A percentile compares a stretch with the other conserved stretches of the same genome.
Conservation (phyloP, 2,797 vertebrate genomes). For the Callimico goeldii region DNA sequence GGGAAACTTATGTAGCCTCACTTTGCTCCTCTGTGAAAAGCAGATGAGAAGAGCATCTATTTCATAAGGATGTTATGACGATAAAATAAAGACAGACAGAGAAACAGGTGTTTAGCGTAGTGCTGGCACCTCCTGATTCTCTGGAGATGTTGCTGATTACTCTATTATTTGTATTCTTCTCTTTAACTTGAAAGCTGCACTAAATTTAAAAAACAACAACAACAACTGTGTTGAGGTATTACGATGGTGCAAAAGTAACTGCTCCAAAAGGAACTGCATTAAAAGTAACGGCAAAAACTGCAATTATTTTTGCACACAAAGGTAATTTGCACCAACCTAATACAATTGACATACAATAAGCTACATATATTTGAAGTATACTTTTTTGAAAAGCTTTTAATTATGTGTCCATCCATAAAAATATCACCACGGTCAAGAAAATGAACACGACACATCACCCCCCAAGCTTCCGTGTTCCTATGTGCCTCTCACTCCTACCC, state of each 20-base stretch:
- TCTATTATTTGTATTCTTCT: background rate
- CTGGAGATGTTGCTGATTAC: background rate
- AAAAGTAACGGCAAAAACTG: background rate
- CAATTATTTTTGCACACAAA: background rate
- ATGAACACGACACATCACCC: background rate
- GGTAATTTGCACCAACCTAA: background rate
- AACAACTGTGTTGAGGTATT: background rate
- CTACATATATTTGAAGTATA: background rate
- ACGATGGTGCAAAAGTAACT: background rate
- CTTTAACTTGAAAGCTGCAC: background rate
- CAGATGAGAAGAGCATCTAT: background rate
- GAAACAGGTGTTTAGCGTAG: background rate
- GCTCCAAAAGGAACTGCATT: background rate
- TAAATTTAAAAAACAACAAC: background rate
- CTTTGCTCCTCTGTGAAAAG: background rate
- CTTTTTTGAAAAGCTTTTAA: background rate
- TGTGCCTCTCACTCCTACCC: background rate
- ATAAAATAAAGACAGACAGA: background rate
- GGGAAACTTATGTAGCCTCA: background rate
- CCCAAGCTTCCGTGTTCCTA: background rate
- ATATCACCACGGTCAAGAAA: background rate
- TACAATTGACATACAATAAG: background rate
- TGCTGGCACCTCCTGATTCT: background rate
- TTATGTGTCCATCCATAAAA: background rate
- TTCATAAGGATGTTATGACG: background rate